A percentile compares a stretch with the other conserved stretches of the same genome.
phyloP scores from a whole-genome alignment of 2,888 invertebrate species.

The Helicoverpa assulta region DNA sequence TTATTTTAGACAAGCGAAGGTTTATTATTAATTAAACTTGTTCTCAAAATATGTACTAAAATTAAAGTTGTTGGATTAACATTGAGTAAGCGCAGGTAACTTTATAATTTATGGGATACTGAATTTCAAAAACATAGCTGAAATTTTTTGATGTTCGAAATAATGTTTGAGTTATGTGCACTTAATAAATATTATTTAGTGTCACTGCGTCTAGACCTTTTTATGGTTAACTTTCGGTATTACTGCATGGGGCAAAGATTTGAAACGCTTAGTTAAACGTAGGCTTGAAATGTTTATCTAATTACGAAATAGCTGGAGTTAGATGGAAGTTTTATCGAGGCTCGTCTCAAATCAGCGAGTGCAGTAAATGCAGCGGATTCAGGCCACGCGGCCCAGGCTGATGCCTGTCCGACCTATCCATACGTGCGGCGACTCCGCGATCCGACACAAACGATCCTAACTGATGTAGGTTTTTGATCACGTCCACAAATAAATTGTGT shows the following conservation, averaged over 20 bases:
- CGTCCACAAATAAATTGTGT: conserved; percentile 74
- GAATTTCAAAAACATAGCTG: not conserved
- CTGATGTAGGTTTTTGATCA: conserved; percentile 71
- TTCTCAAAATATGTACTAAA: not conserved
- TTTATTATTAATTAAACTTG: not conserved
- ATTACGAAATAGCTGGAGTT: conserved; percentile 1
- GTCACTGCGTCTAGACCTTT: not conserved
- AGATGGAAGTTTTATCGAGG: not conserved
- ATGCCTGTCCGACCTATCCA: conserved; percentile 73
- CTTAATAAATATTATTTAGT: not conserved
- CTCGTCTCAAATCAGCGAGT: conserved; percentile 63
- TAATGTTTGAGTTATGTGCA: not conserved
- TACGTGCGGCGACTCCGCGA: conserved; percentile 76
- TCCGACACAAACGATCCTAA: conserved; percentile 59
- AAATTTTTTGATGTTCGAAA: not conserved
- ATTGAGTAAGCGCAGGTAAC: not conserved
- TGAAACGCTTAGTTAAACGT: not conserved
- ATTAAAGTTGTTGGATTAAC: not conserved
- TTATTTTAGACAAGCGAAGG: not conserved
- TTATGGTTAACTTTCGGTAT: not conserved
- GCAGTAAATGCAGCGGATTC: conserved; percentile 71
- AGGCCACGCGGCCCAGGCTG: conserved; percentile 69
- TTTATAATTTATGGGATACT: not conserved
- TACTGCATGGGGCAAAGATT: not conserved
- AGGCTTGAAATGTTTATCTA: not conserved